Evolutionary conservation across 2,113 vertebrate species (phyloP).

Genomic region (Hydropotes inermis): DNA sequence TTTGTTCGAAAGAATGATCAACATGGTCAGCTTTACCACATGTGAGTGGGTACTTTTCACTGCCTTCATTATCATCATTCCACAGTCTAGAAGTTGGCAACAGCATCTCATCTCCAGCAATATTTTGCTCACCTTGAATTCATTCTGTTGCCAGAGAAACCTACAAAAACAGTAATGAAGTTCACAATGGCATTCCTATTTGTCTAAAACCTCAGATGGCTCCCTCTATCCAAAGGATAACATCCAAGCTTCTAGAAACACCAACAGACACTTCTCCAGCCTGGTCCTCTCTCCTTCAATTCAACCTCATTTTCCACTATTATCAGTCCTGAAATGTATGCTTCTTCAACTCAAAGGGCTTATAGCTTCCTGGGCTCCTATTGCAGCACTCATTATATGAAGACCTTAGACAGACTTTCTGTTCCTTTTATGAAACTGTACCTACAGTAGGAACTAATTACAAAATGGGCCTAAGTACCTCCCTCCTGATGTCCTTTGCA

Average conservation of each 20-base stretch:
- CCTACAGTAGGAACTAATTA: background rate
- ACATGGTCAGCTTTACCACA: background rate
- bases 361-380: background rate
- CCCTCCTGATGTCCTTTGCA: background rate
- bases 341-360: background rate
- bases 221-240: background rate
- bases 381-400: fast-evolving
- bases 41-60: background rate
- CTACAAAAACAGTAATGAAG: background rate
- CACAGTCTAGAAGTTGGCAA: background rate
- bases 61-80: background rate
- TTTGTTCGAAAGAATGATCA: background rate
- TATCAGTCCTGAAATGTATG: background rate
- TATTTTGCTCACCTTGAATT: background rate
- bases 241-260: background rate
- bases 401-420: background rate
- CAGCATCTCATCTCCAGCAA: background rate
- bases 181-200: background rate
- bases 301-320: background rate
- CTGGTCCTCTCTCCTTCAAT: background rate
- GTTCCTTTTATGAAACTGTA: background rate
- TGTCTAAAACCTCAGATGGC: background rate
- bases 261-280: background rate
- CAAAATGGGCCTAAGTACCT: background rate
- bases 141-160: background rate